Conservation (phyloP, 2,113 vertebrate genomes). For the Chunga burmeisteri region DNA sequence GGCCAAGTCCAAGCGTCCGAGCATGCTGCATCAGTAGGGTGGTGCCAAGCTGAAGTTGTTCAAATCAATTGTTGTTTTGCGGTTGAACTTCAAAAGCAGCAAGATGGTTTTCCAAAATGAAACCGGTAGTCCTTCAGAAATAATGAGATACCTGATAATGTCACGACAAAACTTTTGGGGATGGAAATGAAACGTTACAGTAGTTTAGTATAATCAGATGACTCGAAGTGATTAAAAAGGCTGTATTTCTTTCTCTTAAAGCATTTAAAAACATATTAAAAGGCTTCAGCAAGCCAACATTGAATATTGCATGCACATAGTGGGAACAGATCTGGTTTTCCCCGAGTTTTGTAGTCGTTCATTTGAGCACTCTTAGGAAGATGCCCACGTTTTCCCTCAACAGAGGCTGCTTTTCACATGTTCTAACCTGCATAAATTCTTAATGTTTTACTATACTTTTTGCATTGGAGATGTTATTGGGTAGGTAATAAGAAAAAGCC, state of each 20-base stretch:
- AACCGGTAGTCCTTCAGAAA: not conserved
- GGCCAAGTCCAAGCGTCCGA: not conserved
- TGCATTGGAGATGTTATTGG: constrained; percentile 61
- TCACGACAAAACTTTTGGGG: not conserved
- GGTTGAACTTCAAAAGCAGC: not conserved
- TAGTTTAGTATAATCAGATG: not conserved
- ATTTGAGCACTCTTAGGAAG: not conserved
- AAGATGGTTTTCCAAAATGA: not conserved
- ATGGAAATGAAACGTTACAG: not conserved
- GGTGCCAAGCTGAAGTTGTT: not conserved
- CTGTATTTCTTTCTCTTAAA: not conserved
- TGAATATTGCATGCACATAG: not conserved
- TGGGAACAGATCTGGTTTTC: not conserved
- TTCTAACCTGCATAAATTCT: constrained; percentile 64
- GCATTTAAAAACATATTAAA: not conserved
- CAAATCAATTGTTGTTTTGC: not conserved
- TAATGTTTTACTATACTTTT: constrained; percentile 62
- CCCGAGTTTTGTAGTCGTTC: not conserved
- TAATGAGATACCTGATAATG: not conserved
- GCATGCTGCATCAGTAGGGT: not conserved
- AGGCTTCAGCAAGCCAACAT: not conserved
- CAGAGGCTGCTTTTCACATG: not conserved
- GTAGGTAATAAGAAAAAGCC: constrained; percentile 62
- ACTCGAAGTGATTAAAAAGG: not conserved
- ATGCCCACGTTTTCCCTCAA: not conserved